Evolutionary conservation across 2,113 vertebrate genomes (phyloP).

Genomic region (Mystacornis crossleyi): DNA sequence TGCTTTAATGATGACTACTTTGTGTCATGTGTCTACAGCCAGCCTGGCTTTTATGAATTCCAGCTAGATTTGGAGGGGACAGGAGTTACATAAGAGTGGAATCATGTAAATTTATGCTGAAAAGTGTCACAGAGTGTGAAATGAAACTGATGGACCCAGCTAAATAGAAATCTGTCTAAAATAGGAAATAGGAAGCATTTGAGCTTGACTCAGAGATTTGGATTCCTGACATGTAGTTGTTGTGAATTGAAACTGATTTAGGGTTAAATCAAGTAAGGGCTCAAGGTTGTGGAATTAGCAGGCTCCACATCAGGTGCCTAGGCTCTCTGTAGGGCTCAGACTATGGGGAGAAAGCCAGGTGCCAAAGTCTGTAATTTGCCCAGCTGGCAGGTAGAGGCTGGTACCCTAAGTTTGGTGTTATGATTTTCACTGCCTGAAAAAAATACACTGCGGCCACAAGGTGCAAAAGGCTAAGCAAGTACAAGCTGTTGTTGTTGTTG

Average conservation of each 20-base stretch:
- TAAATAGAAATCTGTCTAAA: neutral
- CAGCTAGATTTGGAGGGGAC: neutral
- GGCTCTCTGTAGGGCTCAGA: neutral
- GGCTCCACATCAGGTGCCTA: neutral
- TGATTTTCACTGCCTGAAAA: neutral
- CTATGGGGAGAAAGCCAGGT: neutral
- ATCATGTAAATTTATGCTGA: neutral
- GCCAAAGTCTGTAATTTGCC: neutral
- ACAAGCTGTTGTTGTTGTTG: neutral
- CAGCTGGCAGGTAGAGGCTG: neutral
- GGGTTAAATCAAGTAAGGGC: neutral
- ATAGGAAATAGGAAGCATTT: neutral
- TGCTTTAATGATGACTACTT: neutral
- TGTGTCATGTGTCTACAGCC: neutral
- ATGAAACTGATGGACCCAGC: neutral
- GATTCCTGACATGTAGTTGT: neutral
- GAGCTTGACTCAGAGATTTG: neutral
- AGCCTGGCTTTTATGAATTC: neutral
- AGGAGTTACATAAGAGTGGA: neutral
- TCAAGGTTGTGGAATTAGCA: neutral
- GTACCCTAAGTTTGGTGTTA: neutral
- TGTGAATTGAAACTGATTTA: neutral
- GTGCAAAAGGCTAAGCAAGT: neutral
- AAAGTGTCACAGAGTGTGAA: neutral
- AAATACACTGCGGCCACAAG: neutral